phyloP scores from a whole-genome alignment of 1,140 invertebrate genomes.

The Macrostomum lignano region DNA sequence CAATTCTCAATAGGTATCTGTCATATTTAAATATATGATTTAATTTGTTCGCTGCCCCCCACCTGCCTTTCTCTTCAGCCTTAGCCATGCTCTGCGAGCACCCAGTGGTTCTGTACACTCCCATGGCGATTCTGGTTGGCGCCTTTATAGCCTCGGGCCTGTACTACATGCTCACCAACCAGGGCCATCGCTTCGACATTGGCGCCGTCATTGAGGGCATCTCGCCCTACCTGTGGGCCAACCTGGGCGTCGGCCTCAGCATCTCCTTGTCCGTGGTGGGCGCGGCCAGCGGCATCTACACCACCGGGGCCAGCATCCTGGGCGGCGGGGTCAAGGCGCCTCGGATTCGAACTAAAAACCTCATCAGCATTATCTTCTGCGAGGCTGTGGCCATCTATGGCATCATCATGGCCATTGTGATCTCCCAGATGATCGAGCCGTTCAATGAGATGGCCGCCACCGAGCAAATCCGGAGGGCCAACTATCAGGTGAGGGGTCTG shows the following conservation, averaged over 20 bases:
- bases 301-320: conserved; percentile 73
- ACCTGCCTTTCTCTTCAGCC: too few species aligned
- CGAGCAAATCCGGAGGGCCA: conserved; percentile 38
- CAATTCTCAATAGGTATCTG: too few species aligned
- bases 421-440: too few species aligned
- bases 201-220: conserved; percentile 58
- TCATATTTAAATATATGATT: too few species aligned
- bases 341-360: conserved; percentile 91
- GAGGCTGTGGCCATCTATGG: conserved; percentile 95
- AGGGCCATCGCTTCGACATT: conserved; percentile 55
- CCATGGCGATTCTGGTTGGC: too few species aligned
- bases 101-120: too few species aligned
- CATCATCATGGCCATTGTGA: conserved; percentile 73
- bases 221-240: conserved; percentile 72
- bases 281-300: conserved; percentile 77
- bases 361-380: conserved; percentile 95
- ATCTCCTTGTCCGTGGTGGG: conserved; percentile 83
- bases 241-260: conserved; percentile 58
- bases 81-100: too few species aligned
- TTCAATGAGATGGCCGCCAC: too few species aligned
- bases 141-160: conserved; percentile 27
- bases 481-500: neutral
- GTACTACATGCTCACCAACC: conserved; percentile 55
- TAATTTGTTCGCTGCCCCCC: too few species aligned
- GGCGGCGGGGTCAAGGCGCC: conserved; percentile 93